These are phyloP conservation scores for Morpho deidamia DNA, from an alignment of 2,888 invertebrate species.

Conservation along the genomic window DNA sequence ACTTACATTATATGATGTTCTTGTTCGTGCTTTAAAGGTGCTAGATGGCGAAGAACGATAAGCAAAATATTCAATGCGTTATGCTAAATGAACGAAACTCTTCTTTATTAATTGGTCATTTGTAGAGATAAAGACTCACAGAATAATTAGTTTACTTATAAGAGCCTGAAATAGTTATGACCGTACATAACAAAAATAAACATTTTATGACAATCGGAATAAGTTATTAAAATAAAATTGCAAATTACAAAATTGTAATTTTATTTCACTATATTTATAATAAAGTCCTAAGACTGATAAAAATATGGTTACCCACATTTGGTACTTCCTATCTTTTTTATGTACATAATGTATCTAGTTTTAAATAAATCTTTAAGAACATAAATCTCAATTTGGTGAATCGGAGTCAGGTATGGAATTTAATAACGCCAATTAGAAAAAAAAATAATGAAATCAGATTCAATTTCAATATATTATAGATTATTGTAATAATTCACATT, in stretches of 20 bases:
- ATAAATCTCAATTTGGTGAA: constrained; percentile 22
- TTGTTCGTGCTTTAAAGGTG: too few relatives aligned
- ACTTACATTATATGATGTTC: too few relatives aligned
- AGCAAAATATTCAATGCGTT: too few relatives aligned
- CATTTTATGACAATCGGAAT: background rate
- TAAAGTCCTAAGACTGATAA: constrained; percentile 7
- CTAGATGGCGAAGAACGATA: too few relatives aligned
- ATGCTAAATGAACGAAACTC: too few relatives aligned
- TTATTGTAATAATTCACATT: constrained; percentile 78
- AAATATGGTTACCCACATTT: constrained; percentile 10
- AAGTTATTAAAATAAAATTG: constrained; percentile 2
- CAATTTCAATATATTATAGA: constrained; percentile 79
- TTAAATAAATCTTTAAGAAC: constrained; percentile 9
- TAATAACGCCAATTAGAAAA: constrained; percentile 71
- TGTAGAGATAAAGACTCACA: too few relatives aligned
- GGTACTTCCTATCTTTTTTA: background rate
- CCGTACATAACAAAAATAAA: background rate
- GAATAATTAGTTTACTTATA: too few relatives aligned
- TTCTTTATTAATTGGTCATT: too few relatives aligned
- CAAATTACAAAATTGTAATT: constrained; percentile 10
- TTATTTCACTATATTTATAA: constrained; percentile 6
- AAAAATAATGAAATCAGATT: constrained; percentile 75
- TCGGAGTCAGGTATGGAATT: constrained; percentile 44
- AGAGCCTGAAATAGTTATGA: too few relatives aligned
- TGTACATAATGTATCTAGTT: constrained; percentile 9